Conservation (phyloP, 64 coral and sea anemone genomes). For the Catalaphyllia jardinei region DNA sequence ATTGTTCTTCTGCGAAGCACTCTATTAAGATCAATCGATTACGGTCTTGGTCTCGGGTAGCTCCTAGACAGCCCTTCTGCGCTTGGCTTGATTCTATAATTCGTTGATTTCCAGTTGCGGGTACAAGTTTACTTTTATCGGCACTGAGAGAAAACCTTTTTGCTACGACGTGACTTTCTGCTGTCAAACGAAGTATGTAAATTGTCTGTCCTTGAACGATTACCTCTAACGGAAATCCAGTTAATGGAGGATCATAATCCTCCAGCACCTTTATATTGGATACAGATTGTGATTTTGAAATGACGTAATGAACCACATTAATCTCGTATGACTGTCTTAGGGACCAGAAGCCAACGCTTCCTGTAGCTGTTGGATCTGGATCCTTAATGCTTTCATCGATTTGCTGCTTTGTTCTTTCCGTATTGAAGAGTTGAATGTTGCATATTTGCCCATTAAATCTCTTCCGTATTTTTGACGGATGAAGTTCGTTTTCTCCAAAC, state of each 20-base stretch:
- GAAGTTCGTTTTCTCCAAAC: conserved; percentile 13
- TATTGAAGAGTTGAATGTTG: neutral
- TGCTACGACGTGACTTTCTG: neutral
- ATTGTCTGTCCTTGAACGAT: neutral
- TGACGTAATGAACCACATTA: neutral
- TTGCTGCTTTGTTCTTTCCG: neutral
- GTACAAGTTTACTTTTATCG: neutral
- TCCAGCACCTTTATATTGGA: neutral
- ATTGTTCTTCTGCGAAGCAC: neutral
- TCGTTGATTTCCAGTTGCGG: neutral
- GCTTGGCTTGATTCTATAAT: neutral
- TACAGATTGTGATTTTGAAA: neutral
- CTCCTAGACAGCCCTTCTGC: neutral
- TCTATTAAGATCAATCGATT: neutral
- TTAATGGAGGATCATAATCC: neutral
- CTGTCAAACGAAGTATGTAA: neutral
- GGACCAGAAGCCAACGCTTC: neutral
- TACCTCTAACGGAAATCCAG: conserved; percentile 1
- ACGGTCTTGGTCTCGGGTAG: neutral
- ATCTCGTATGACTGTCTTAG: neutral
- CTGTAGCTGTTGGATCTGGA: neutral
- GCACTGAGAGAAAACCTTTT: neutral
- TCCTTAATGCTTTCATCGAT: neutral
- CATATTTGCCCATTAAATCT: conserved; percentile 14
- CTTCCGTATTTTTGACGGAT: neutral